Conservation (phyloP, 2,888 invertebrate species). For the Leptarthrus brevirostris region DNA sequence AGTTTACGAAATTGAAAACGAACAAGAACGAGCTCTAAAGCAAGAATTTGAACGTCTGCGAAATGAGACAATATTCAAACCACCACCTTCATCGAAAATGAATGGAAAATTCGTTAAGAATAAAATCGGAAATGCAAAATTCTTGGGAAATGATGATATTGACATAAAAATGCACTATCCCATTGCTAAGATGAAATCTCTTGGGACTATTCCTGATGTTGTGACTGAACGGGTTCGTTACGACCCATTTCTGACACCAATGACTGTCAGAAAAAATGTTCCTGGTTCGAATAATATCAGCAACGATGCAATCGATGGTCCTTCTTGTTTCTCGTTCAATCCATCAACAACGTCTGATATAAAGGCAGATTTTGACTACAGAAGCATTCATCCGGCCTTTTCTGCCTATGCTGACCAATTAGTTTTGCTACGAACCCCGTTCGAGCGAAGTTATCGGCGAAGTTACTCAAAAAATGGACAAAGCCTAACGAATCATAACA, state of each 20-base stretch:
- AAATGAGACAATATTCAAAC: constrained; percentile 44
- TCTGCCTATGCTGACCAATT: constrained; percentile 17
- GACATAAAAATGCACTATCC: constrained; percentile 58
- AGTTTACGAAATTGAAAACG: constrained; percentile 60
- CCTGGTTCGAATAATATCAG: constrained; percentile 12
- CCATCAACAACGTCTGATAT: not conserved
- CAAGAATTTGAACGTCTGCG: constrained; percentile 63
- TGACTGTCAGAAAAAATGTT: constrained; percentile 62
- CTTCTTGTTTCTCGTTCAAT: not conserved
- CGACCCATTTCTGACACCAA: constrained; percentile 66
- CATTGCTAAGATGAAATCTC: constrained; percentile 66
- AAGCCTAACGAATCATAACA: constrained; percentile 58
- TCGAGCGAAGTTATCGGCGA: constrained; percentile 66
- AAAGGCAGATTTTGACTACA: constrained; percentile 43
- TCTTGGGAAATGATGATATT: constrained; percentile 65
- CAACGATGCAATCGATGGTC: not conserved
- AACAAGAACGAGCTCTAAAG: constrained; percentile 61
- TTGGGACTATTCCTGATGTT: constrained; percentile 66
- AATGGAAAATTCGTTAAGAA: constrained; percentile 62
- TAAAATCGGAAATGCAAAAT: constrained; percentile 67
- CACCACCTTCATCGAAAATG: constrained; percentile 20
- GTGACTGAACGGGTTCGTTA: constrained; percentile 63
- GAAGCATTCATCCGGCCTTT: constrained; percentile 18
- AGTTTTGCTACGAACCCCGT: constrained; percentile 53
- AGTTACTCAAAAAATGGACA: constrained; percentile 56